Evolutionary conservation across 2,888 invertebrate genomes (phyloP).

Genomic region (Limnephilus marmoratus): DNA sequence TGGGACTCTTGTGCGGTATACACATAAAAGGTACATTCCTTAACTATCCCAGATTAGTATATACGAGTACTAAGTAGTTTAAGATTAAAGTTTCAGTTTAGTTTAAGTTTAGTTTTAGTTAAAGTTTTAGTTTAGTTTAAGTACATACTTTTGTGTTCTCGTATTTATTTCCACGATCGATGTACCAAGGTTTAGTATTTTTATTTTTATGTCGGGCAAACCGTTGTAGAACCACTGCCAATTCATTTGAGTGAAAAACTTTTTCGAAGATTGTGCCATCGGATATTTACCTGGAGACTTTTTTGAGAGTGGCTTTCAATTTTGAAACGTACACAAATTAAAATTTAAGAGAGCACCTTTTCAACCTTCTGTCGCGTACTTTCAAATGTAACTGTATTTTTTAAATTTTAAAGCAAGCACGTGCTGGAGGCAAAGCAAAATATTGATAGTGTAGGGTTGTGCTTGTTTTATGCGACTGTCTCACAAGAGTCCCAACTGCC

Average conservation of each 20-base stretch:
- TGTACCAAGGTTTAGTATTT: neutral
- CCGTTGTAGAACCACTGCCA: neutral
- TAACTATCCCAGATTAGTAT: too few relatives aligned
- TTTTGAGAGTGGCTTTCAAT: constrained; percentile 50
- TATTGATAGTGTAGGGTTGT: too few relatives aligned
- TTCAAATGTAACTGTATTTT: neutral
- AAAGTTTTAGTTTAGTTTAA: too few relatives aligned
- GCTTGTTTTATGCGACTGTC: too few relatives aligned
- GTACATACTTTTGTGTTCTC: too few relatives aligned
- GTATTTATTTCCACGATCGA: too few relatives aligned
- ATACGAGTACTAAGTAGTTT: too few relatives aligned
- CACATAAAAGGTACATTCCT: too few relatives aligned
- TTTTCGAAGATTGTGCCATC: constrained; percentile 47
- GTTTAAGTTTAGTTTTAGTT: too few relatives aligned
- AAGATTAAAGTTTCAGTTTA: too few relatives aligned
- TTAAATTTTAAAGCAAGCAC: neutral
- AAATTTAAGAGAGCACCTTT: constrained; percentile 44
- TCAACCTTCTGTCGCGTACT: neutral
- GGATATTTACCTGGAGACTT: constrained; percentile 49
- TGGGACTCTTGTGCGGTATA: too few relatives aligned
- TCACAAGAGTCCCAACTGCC: too few relatives aligned
- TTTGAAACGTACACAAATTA: constrained; percentile 52
- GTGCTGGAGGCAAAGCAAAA: neutral
- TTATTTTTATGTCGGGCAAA: neutral
- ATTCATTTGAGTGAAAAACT: constrained; percentile 43